These are phyloP conservation scores for Griposia aprilina DNA, from an alignment of 2,888 invertebrate genomes.

Conservation along the genomic window DNA sequence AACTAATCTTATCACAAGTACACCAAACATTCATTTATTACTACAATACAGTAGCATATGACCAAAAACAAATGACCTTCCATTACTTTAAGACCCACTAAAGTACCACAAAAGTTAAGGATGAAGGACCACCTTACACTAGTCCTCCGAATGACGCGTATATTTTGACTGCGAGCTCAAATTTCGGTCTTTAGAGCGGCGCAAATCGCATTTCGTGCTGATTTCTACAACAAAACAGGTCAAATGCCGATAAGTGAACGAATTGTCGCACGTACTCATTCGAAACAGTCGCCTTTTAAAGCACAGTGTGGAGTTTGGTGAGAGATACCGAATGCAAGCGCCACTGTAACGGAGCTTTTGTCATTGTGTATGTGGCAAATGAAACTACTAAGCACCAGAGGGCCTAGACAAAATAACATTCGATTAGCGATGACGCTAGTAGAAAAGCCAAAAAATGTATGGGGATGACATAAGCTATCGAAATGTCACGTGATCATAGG, in stretches of 20 bases:
- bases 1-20: conserved; percentile 46
- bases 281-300: conserved; percentile 45
- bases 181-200: conserved; percentile 71
- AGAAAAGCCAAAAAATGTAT: too few species aligned
- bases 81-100: conserved; percentile 14
- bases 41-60: conserved; percentile 21
- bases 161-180: conserved; percentile 76
- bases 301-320: background rate
- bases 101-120: background rate
- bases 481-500: too few species aligned
- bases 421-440: too few species aligned
- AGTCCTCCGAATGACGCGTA: conserved; percentile 54
- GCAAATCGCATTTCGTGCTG: conserved; percentile 79
- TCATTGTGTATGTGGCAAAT: background rate
- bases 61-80: conserved; percentile 21
- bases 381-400: background rate
- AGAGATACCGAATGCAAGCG: conserved; percentile 6
- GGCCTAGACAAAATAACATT: too few species aligned
- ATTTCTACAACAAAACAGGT: conserved; percentile 76
- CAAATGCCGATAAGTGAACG: conserved; percentile 70
- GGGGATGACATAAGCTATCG: too few species aligned
- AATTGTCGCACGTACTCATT: conserved; percentile 64
- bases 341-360: background rate
- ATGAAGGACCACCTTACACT: conserved; percentile 16
- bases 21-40: conserved; percentile 36